Evolutionary conservation across 2,797 vertebrate genomes (phyloP).

Genomic region (Typhlichthys subterraneus): DNA sequence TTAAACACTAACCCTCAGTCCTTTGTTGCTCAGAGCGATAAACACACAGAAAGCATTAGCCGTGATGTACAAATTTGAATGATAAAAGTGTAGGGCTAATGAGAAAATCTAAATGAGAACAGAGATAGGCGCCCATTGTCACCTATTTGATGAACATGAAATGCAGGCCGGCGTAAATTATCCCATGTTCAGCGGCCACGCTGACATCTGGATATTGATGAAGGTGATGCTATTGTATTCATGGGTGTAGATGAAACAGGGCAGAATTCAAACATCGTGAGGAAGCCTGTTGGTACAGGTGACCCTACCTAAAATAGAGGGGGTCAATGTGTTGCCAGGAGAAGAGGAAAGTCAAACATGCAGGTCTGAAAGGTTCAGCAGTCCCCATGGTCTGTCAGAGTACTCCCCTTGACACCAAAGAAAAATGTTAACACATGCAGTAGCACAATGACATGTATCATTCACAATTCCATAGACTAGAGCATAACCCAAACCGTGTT

Average conservation of each 20-base stretch:
- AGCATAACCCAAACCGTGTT: not conserved
- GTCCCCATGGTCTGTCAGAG: constrained; percentile 21
- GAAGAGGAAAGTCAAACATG: constrained; percentile 47
- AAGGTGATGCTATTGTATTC: constrained; percentile 56
- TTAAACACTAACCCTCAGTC: constrained; percentile 12
- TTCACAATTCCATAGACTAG: not conserved
- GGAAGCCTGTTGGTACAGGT: constrained; percentile 39
- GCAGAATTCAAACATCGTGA: constrained; percentile 12
- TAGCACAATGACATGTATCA: not conserved
- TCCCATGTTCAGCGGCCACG: constrained; percentile 45
- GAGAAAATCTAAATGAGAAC: constrained; percentile 77
- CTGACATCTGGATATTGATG: constrained; percentile 69
- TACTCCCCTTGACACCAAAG: constrained; percentile 2
- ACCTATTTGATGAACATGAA: constrained; percentile 66
- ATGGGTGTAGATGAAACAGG: not conserved
- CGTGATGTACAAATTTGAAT: constrained; percentile 71
- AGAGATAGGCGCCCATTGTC: constrained; percentile 35
- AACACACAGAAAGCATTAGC: constrained; percentile 41
- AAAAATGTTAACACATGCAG: not conserved
- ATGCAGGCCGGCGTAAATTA: constrained; percentile 50
- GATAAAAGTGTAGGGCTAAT: constrained; percentile 75
- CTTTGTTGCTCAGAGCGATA: constrained; percentile 61
- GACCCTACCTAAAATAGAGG: constrained; percentile 42
- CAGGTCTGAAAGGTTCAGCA: constrained; percentile 27
- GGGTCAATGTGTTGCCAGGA: constrained; percentile 33